Conservation (phyloP, 2,797 vertebrate species). For the Euthynnus affinis region DNA sequence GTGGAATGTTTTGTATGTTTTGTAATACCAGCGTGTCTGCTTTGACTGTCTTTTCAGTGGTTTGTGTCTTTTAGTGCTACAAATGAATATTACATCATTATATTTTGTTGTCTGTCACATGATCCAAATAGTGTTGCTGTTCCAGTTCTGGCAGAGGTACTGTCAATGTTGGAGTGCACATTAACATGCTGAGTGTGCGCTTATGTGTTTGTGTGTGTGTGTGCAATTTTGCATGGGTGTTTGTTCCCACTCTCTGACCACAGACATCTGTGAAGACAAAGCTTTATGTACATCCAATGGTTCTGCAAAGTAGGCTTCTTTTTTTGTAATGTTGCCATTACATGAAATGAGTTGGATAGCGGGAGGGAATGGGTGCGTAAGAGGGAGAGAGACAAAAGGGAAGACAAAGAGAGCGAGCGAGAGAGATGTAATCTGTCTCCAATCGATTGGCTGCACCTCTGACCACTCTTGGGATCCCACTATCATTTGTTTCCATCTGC, state of each 20-base stretch:
- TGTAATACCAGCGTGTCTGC: neutral
- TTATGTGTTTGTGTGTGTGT: neutral
- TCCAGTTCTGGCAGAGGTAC: conserved; percentile 15
- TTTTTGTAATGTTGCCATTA: conserved; percentile 75
- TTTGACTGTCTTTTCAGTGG: neutral
- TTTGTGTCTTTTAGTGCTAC: neutral
- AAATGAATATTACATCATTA: neutral
- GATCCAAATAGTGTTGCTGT: conserved; percentile 16
- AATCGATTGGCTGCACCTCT: conserved; percentile 82
- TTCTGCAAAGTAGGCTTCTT: conserved; percentile 49
- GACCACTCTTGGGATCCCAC: conserved; percentile 83
- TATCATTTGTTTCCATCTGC: conserved; percentile 86
- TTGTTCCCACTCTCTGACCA: neutral
- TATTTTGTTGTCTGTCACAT: neutral
- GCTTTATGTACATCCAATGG: conserved; percentile 45
- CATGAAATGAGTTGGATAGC: conserved; percentile 70
- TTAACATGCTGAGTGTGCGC: neutral
- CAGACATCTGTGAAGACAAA: conserved; percentile 17
- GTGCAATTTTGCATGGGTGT: neutral
- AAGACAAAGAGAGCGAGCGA: conserved; percentile 29
- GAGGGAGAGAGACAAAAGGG: conserved; percentile 37
- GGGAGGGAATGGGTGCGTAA: conserved; percentile 1
- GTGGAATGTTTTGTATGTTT: neutral
- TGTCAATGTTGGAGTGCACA: conserved; percentile 7
- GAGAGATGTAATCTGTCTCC: conserved; percentile 82